Percentiles rank a stretch among this genome's conserved stretches.
Conservation (phyloP, 1,140 invertebrate genomes). For the Sarcophaga peregrina region DNA sequence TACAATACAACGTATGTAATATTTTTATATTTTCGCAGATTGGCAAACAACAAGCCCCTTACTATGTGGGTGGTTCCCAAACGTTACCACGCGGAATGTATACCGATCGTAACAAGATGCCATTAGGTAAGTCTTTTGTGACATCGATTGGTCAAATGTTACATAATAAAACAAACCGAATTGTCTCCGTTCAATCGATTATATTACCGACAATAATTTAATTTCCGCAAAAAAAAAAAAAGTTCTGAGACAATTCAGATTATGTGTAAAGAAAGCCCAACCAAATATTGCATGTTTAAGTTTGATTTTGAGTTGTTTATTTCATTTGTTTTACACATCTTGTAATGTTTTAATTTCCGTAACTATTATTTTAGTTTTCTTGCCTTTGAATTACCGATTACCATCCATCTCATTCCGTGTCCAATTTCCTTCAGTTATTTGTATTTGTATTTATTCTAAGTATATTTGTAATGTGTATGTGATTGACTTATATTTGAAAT, state of each 20-base stretch:
- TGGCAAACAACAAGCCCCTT: constrained; percentile 67
- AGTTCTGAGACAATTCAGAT: no score
- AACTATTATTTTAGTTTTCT: background rate
- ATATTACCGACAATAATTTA: no score
- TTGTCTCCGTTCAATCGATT: no score
- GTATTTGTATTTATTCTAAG: background rate
- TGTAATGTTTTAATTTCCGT: background rate
- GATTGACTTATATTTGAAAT: constrained; percentile 29
- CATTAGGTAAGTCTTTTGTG: constrained; percentile 57
- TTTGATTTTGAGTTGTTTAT: constrained; percentile 5
- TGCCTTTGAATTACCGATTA: background rate
- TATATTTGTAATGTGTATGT: constrained; percentile 29
- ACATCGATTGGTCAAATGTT: background rate
- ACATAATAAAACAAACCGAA: no score
- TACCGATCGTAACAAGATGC: constrained; percentile 63
- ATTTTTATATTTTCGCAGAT: constrained; percentile 58
- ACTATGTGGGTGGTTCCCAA: constrained; percentile 69
- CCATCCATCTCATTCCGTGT: background rate
- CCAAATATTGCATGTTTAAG: constrained; percentile 6
- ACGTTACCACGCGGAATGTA: constrained; percentile 68
- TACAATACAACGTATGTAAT: constrained; percentile 14
- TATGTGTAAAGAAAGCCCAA: background rate
- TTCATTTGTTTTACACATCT: background rate
- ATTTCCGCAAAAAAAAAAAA: no score
- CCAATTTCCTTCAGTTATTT: background rate